phyloP scores from a whole-genome alignment of 1,140 invertebrate genomes.

The Paraescarpia echinospica region DNA sequence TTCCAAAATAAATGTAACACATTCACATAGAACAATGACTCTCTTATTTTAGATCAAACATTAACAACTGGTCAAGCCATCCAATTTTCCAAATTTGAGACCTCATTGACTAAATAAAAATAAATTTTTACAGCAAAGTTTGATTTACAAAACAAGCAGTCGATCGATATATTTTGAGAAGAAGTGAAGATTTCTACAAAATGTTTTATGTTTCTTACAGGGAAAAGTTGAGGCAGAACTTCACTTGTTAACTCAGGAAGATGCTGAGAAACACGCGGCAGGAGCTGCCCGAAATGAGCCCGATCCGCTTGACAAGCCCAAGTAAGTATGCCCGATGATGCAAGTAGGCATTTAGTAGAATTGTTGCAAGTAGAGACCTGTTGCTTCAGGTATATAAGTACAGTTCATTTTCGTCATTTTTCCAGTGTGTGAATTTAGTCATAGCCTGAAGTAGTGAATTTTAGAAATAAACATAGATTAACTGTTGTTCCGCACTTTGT shows the following conservation, averaged over 20 bases:
- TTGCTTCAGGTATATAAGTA: not conserved
- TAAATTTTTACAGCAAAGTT: too few relatives aligned
- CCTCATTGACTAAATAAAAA: too few relatives aligned
- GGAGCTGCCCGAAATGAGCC: constrained; percentile 83
- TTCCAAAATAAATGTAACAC: too few relatives aligned
- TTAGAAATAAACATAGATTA: not conserved
- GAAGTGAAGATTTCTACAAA: not conserved
- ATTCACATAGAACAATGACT: too few relatives aligned
- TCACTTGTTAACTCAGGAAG: constrained; percentile 80
- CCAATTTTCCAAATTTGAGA: too few relatives aligned
- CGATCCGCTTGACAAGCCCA: constrained; percentile 85
- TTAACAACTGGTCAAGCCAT: too few relatives aligned
- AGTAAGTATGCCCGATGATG: constrained; percentile 64
- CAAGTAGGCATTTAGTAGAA: not conserved
- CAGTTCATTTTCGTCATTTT: not conserved
- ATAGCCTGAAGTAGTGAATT: not conserved
- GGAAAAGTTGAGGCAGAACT: constrained; percentile 93
- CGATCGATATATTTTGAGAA: not conserved
- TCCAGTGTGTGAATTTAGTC: not conserved
- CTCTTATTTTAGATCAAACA: too few relatives aligned
- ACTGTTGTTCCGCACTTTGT: not conserved
- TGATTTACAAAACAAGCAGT: too few relatives aligned
- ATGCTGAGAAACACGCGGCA: constrained; percentile 85
- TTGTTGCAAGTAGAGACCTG: not conserved
- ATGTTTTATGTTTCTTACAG: constrained; percentile 50